phyloP scores from a whole-genome alignment of 2,888 invertebrate species.

The Tetrapedia diversipes region DNA sequence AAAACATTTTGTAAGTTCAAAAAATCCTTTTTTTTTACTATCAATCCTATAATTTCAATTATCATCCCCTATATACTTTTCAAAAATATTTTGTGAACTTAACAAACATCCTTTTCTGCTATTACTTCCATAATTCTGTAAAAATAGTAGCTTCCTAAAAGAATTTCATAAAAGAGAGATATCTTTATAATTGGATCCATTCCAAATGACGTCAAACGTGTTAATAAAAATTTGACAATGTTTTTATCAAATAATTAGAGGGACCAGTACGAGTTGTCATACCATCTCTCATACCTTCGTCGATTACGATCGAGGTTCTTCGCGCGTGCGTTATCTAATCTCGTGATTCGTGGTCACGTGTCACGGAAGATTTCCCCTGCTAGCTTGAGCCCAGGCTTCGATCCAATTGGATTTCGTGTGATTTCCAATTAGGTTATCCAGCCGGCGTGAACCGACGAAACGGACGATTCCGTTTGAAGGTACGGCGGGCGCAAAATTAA shows the following conservation, averaged over 20 bases:
- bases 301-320: constrained; percentile 24
- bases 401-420: constrained; percentile 12
- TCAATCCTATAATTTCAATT: no score
- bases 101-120: no score
- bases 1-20: no score
- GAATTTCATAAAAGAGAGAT: not conserved
- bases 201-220: not conserved
- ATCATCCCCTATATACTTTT: no score
- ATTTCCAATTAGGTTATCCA: constrained; percentile 7
- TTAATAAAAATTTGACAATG: not conserved
- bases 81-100: no score
- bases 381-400: not conserved
- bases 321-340: not conserved
- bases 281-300: constrained; percentile 12
- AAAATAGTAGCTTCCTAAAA: no score
- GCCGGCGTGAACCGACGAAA: not conserved
- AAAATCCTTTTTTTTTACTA: no score
- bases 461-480: not conserved
- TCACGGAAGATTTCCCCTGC: constrained; percentile 7
- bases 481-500: no score
- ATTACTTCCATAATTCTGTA: no score
- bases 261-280: constrained; percentile 19
- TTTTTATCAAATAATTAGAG: not conserved
- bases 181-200: not conserved
- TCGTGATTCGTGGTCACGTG: constrained; percentile 1